Evolutionary conservation across 2,888 invertebrate species (phyloP), one percentile per base, ranked within the genome.

Genomic region (Anticlea derivata): DNA sequence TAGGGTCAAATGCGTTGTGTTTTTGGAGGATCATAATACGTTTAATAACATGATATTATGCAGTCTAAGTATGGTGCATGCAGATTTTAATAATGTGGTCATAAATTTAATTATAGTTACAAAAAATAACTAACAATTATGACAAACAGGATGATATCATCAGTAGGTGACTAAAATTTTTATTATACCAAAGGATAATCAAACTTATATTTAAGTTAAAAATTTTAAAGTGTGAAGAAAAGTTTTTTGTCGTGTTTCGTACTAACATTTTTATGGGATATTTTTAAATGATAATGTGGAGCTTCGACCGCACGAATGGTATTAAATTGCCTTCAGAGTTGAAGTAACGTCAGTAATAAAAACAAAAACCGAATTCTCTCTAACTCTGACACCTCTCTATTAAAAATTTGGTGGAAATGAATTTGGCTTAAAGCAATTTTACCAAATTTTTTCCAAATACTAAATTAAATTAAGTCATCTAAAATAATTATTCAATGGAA

Each of bases 21-120:
- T 40, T 43, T 55, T 51, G 8, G 40, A 31, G 33, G 39, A 20
- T 48, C 24, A 46, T 57, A 57, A 57, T 60, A 40, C 43, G 41
- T 26, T 20, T 46, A 56, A 85, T 84, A 77, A 80, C 73, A 70
- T 66, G 72, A 67, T 63, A 83, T 83, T 85, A 84, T 83, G 78
- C 76, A 77, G 64, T 63, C 73, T 64, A 66, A 70, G 65, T 70
- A 70, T 58, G 65, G 59, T 70, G 77, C 84, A 80, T 73, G 72
- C 72, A 66, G 67, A 76, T 79, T 75, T 74, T 76, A 67, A 75
- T 64, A 43, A 70, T 67, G 68, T 68, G 77, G 75, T 78, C 75
- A 72, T 73, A 46, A 8, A 68, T 33, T 67, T 73, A 74, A 78
- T 76, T 65, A 66, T 65, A 53, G 30, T 60, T 35, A 63, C 63